These are phyloP conservation scores for Prolemur simus DNA, from an alignment of 2,113 vertebrate species.

Conservation along the genomic window DNA sequence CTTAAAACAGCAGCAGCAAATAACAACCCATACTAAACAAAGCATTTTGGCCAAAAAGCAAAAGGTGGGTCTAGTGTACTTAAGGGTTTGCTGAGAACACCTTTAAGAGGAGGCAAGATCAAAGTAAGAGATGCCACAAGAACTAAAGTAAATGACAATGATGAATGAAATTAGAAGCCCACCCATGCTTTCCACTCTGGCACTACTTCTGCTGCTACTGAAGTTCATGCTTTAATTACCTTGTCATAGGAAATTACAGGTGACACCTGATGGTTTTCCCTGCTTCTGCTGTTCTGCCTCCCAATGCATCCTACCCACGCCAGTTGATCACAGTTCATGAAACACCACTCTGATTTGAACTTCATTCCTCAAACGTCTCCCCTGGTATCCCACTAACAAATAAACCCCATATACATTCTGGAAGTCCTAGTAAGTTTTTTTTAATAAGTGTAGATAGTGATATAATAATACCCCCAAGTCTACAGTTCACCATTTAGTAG, in stretches of 20 bases:
- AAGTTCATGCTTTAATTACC: not conserved
- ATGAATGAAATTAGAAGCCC: not conserved
- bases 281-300: not conserved
- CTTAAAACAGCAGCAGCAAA: not conserved
- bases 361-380: not conserved
- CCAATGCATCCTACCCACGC: not conserved
- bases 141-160: not conserved
- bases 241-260: not conserved
- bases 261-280: not conserved
- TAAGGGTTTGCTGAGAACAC: not conserved
- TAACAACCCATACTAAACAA: not conserved
- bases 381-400: not conserved
- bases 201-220: not conserved
- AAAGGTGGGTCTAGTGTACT: not conserved
- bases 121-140: not conserved
- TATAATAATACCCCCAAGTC: not conserved
- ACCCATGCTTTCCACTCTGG: not conserved
- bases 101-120: not conserved
- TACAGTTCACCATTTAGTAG: not conserved
- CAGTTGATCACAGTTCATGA: not conserved
- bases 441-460: not conserved
- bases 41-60: not conserved
- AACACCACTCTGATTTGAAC: not conserved
- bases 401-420: not conserved
- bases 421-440: not conserved